Base-by-base conservation (phyloP, 2,797 vertebrate genomes). In the Poecilia wingei region DNA sequence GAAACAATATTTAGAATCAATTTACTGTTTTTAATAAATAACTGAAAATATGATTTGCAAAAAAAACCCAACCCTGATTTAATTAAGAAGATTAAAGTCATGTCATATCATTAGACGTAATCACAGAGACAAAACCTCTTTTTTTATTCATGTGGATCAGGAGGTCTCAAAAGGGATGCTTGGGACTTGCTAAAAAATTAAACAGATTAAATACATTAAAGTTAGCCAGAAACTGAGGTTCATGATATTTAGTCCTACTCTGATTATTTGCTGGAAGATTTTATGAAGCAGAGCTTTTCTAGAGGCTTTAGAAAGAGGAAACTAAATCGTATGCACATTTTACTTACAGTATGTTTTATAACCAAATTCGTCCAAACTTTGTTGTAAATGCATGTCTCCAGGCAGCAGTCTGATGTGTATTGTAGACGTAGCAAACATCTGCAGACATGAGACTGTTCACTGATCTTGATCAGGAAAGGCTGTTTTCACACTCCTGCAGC, bases 391-490 rank as follows among this genome's bases (percentile, higher is more conserved):
- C 72, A 53, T 68, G 81, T 89, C 89, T 91, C 33, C 39, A 74
- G 76, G 77, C 80, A 85, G 16, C 69, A 72, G 79, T 77, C 61
- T 88, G 82, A 89, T 46, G 84, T 82, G 78, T 76, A 80, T 85
- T 81, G 79, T 86, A 79, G 87, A 82, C 82, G 46, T 72, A 75
- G 77, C 78, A 86, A 85, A 94, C 93, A 95, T 94, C 94, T 94
- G 93, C 89, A 93, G 84, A 86, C 82, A 85, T 93, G 89, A 93
- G 87, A 93, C 88, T 94, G 93, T 92, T 95, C 92, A 90, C 93
- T 93, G 93, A 92, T 94, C 90, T 94, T 88, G 89, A 95, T 95
- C 93, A 92, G 81, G 80, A 82, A 93, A 79, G 89, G 77, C 94
- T 94, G 94, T 94, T 93, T 79, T 91, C 79, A 55, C 84, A 74